phyloP scores from a whole-genome alignment of 2,113 vertebrate genomes.

The Chaetodon auriga region DNA sequence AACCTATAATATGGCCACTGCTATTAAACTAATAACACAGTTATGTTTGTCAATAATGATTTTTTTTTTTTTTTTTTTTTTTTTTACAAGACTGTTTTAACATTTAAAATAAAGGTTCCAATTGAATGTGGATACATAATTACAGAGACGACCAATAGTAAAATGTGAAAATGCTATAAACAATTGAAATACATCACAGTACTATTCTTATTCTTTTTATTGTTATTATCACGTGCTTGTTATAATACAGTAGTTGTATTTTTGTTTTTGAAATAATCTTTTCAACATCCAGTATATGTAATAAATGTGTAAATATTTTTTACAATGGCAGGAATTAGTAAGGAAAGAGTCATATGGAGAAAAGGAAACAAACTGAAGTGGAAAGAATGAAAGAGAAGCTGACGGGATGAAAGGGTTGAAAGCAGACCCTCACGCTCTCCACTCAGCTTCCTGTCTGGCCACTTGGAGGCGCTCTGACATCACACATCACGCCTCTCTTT shows the following conservation, averaged over 20 bases:
- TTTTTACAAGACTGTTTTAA: too few species aligned
- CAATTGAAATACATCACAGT: too few species aligned
- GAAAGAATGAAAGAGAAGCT: background rate
- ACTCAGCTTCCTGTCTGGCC: slow-evolving; percentile 26
- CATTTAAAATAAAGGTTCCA: too few species aligned
- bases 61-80: too few species aligned
- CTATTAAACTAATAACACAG: background rate
- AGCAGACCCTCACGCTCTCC: background rate
- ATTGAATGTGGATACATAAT: too few species aligned
- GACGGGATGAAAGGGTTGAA: background rate
- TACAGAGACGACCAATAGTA: background rate
- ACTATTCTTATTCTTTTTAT: too few species aligned
- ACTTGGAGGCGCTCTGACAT: slow-evolving; percentile 79
- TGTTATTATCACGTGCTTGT: too few species aligned
- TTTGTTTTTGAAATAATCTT: too few species aligned
- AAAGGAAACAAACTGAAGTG: background rate
- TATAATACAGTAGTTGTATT: too few species aligned
- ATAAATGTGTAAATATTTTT: background rate
- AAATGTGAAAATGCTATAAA: too few species aligned
- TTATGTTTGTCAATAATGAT: background rate
- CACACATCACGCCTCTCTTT: slow-evolving; percentile 73
- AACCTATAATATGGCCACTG: background rate
- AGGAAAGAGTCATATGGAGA: background rate
- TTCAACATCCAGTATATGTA: too few species aligned
- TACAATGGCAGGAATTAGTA: background rate